phyloP scores from a whole-genome alignment of 1,140 invertebrate genomes.

The Drosophila nebulosa region DNA sequence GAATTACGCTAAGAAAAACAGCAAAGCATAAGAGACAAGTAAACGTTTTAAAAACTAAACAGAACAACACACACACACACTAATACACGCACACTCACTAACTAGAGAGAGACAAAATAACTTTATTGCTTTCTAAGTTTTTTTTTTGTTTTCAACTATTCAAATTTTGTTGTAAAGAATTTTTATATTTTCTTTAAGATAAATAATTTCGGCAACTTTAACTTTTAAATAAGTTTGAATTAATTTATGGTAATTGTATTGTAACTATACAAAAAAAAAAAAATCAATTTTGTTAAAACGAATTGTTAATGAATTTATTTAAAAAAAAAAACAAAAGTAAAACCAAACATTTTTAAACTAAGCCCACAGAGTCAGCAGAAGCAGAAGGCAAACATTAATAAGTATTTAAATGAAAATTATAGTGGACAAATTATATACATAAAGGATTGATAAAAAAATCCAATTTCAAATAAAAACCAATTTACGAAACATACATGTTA shows the following conservation, averaged over 20 bases:
- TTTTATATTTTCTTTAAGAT: slow-evolving; percentile 12
- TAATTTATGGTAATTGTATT: slow-evolving; percentile 49
- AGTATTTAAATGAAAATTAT: slow-evolving; percentile 73
- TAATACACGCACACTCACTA: neutral
- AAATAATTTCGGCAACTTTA: slow-evolving; percentile 9
- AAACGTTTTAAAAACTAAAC: slow-evolving; percentile 1
- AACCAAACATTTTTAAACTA: slow-evolving; percentile 45
- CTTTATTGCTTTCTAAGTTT: neutral
- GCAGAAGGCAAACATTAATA: slow-evolving; percentile 20
- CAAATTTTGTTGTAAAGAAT: neutral
- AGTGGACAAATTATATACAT: slow-evolving; percentile 68
- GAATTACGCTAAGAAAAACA: neutral
- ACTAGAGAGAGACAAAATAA: neutral
- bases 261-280: slow-evolving; percentile 25
- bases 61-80: neutral
- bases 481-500: neutral
- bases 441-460: slow-evolving; percentile 40
- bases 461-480: slow-evolving; percentile 46
- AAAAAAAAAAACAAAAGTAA: slow-evolving; percentile 10
- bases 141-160: neutral
- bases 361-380: slow-evolving; percentile 25
- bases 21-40: neutral
- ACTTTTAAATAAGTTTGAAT: slow-evolving; percentile 18
- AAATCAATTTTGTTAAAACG: slow-evolving; percentile 62
- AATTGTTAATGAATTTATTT: slow-evolving; percentile 79